Base-by-base conservation (phyloP, 2,113 vertebrate species). In the Chaetops frenatus region DNA sequence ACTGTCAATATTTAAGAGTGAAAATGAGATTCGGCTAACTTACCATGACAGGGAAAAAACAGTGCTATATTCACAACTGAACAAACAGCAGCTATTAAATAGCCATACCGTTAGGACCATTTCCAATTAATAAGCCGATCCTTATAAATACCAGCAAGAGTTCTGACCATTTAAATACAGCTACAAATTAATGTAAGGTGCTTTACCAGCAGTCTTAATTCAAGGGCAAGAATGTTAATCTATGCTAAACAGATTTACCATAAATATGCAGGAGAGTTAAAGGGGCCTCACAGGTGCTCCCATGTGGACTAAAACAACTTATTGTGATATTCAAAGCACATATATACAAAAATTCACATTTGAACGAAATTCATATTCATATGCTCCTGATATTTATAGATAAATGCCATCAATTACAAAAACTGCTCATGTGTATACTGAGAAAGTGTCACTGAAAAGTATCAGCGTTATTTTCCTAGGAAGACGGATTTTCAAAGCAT, bases 141-240 rank as follows among this genome's bases (percentile, higher is more conserved):
- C 15, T 78, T 51, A 36, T 5, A 74, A 91, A 93, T 64, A 81
- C 27, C 60, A 91, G 12, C 10, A 92, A 54, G 27, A 88, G n/a
- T 66, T 78, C 36, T 23, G 15, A 44, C 18, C 33, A 8, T 31
- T 79, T 64, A 80, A 76, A 38, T 61, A 73, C 36, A 57, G 45
- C 53, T 50, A 77, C 4, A 1, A 94, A 92, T 81, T 91, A 19
- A 70, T 60, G 66, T 77, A 83, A 90, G 64, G 35, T 70, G 51
- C 66, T 90, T 94, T 94, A 81, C 54, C 18, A 91, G 36, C 31
- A 81, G 45, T 31, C 61, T 85, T 88, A 94, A 93, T 64, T 90
- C 81, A 96, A 94, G 77, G 84, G 17, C 67, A 93, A 88, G 71
- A 62, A 90, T 31, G 48, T 80, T 94, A 96, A 94, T 92, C 91